Percentiles rank a stretch among this genome's conserved stretches.
phyloP scores from a whole-genome alignment of 2,888 invertebrate species.

The Seira musarum region DNA sequence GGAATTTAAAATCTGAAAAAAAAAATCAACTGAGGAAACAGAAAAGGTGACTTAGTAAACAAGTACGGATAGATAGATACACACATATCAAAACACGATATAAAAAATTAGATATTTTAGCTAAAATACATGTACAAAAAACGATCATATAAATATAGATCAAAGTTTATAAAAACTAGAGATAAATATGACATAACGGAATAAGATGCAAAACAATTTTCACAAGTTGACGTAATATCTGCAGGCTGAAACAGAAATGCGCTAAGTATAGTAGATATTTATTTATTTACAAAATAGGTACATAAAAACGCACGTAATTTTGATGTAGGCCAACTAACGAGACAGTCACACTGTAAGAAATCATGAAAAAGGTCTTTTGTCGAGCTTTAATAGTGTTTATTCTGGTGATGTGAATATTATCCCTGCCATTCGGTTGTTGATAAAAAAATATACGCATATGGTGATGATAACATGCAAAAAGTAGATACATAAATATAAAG shows the following conservation, averaged over 20 bases:
- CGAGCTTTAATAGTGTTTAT: background rate
- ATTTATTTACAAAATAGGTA: background rate
- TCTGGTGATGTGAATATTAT: background rate
- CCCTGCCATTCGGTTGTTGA: background rate
- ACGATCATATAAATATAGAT: constrained; percentile 11
- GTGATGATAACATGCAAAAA: too few relatives aligned
- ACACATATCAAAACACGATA: constrained; percentile 20
- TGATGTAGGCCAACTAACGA: background rate
- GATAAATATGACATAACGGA: constrained; percentile 1
- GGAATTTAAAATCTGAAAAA: background rate
- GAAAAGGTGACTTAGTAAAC: background rate
- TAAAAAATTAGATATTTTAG: background rate
- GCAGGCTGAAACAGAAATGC: background rate
- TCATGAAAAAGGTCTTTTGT: background rate
- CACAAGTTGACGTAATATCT: background rate
- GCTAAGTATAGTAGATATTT: background rate
- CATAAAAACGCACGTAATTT: too few relatives aligned
- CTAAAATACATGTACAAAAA: constrained; percentile 15
- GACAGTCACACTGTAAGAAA: background rate
- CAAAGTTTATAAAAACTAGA: background rate
- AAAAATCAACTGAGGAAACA: constrained; percentile 12
- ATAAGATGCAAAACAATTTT: background rate
- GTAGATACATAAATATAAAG: too few relatives aligned
- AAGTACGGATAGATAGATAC: constrained; percentile 5
- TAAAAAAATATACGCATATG: too few relatives aligned